Conservation (phyloP, 2,888 invertebrate genomes). For the Macrophya alboannulata region DNA sequence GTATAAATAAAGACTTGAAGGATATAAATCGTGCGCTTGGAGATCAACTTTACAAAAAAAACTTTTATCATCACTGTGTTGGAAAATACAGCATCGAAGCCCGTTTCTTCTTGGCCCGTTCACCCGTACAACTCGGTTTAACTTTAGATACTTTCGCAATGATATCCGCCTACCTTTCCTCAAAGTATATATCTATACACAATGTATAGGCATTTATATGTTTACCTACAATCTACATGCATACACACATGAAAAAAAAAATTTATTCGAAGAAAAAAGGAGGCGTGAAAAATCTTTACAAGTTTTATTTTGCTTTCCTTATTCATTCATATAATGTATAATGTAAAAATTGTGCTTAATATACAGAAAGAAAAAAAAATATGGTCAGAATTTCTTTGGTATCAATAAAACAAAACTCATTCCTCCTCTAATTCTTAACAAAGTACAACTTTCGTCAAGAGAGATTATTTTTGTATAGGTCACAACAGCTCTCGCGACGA, state of each 20-base stretch:
- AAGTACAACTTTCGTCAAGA: neutral
- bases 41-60: neutral
- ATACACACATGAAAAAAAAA: neutral
- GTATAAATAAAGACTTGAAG: neutral
- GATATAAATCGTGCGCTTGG: neutral
- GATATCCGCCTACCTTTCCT: slow-evolving; percentile 36
- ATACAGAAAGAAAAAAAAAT: neutral
- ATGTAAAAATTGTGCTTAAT: neutral
- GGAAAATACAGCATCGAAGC: neutral
- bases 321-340: neutral
- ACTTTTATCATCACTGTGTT: neutral
- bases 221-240: neutral
- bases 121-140: slow-evolving; percentile 39
- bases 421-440: neutral
- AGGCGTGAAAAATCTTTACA: neutral
- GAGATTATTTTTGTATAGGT: slow-evolving; percentile 26
- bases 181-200: slow-evolving; percentile 7
- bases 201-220: neutral
- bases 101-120: slow-evolving; percentile 44
- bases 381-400: neutral
- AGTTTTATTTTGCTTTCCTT: neutral
- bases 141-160: slow-evolving; percentile 58
- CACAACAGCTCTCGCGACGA: neutral
- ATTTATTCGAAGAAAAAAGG: neutral
- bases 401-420: neutral